Base-by-base conservation (phyloP, 2,888 invertebrate genomes). In the Yponomeuta cagnagella region DNA sequence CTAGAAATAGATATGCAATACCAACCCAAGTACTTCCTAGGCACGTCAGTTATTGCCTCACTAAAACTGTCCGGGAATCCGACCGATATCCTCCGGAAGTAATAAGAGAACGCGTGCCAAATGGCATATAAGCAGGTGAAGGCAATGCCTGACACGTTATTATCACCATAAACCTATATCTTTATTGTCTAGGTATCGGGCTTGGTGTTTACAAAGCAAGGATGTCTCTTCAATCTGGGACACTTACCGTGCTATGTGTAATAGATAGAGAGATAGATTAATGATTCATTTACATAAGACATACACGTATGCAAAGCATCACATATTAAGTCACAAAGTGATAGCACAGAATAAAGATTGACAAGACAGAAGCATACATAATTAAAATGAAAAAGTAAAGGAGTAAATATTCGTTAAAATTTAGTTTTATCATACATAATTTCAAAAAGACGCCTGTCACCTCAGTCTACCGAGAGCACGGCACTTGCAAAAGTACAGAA, bases 71-170 rank as follows among this genome's bases (percentile, higher is more conserved):
- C 52, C 52, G 52, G 52, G 52, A 15, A 58, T 58, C 52, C 52
- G 33, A 31, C n/a, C 65, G n/a, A 65, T 23, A 23, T 31, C 15
- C 30, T 65, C 31, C 65, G 65, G 65, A 65, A 65, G 65, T 65
- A 65, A 65, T 65, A 65, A 65, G 30, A 65, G 65, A 65, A 33
- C 30, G 65, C 65, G 65, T 65, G 65, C 48, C 58, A 30, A 69
- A 70, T 63, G 33, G 72, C 33, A 63, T 72, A 68, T 72, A 72
- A 72, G 63, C 72, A 72, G 72, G 72, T 72, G 70, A 72, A 67
- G 68, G 68, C 64, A 65, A 15, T 8, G 67, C 63, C 68, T 48
- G 64, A 68, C 71, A 48, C 43, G 71, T 71, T 71, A 71, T 71
- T 71, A 71, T 71, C 69, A 68, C 71, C 69, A 70, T 72, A 72